Percentiles rank a stretch among this genome's conserved stretches.
These are phyloP conservation scores for Catocala nupta DNA, from an alignment of 2,888 invertebrate species.

Conservation along the genomic window DNA sequence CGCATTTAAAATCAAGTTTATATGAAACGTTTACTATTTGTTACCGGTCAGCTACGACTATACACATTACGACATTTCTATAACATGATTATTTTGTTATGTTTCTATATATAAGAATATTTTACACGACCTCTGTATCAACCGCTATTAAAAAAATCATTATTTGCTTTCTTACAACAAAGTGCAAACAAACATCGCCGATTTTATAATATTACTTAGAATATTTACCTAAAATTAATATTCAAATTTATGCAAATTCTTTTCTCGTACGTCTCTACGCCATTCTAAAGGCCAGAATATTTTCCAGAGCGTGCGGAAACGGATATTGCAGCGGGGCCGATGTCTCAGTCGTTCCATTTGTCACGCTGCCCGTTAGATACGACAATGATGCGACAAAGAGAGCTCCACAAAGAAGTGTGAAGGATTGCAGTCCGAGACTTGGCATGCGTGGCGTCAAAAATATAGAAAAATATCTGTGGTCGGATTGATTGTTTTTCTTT, in stretches of 20 bases:
- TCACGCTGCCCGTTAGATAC: constrained; percentile 62
- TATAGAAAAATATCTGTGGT: constrained; percentile 5
- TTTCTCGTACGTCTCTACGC: constrained; percentile 23
- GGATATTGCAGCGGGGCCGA: constrained; percentile 75
- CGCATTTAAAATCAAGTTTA: too few relatives aligned
- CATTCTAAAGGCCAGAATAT: constrained; percentile 53
- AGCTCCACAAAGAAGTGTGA: constrained; percentile 56
- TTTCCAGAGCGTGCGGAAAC: constrained; percentile 63
- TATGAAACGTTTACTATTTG: too few relatives aligned
- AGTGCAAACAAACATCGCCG: not conserved
- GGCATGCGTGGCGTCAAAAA: constrained; percentile 24
- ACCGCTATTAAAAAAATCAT: too few relatives aligned
- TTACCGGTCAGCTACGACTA: too few relatives aligned
- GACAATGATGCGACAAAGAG: constrained; percentile 51
- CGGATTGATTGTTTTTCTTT: constrained; percentile 8
- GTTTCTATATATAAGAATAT: too few relatives aligned
- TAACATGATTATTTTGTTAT: too few relatives aligned
- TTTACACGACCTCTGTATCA: too few relatives aligned
- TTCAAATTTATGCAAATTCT: not conserved
- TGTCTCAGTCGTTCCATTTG: constrained; percentile 75
- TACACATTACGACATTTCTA: too few relatives aligned
- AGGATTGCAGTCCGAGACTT: constrained; percentile 47
- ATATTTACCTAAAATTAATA: not conserved
- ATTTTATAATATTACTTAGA: not conserved
- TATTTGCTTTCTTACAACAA: too few relatives aligned